Conservation (phyloP, 2,888 invertebrate species). For the Drosophila colorata region DNA sequence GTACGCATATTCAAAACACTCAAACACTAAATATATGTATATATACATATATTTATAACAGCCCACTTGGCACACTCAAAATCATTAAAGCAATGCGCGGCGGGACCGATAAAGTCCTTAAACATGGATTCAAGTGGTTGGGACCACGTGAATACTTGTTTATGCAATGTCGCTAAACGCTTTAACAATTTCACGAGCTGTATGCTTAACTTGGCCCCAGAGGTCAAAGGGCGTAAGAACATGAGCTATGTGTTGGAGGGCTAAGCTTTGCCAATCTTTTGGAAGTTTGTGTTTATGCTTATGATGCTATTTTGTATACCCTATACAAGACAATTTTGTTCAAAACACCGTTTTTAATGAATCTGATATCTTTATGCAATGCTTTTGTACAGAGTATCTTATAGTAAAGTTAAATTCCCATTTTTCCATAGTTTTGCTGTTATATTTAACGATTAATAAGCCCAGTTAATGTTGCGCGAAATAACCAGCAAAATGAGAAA, state of each 20-base stretch:
- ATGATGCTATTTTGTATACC: neutral
- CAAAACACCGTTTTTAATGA: neutral
- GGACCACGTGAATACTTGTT: constrained; percentile 19
- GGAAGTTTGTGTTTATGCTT: constrained; percentile 1
- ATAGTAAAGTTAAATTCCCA: neutral
- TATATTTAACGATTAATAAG: constrained; percentile 72
- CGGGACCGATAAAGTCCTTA: constrained; percentile 74
- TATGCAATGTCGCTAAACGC: constrained; percentile 53
- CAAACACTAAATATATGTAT: constrained; percentile 36
- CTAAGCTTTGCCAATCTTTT: constrained; percentile 6
- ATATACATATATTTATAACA: constrained; percentile 66
- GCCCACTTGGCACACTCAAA: constrained; percentile 75
- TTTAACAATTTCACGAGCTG: constrained; percentile 63
- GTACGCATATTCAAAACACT: constrained; percentile 62
- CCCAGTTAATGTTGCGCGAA: constrained; percentile 77
- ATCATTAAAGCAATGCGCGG: constrained; percentile 69
- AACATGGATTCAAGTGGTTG: constrained; percentile 47
- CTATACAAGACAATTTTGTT: neutral
- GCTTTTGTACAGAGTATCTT: neutral
- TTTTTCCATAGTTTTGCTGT: neutral
- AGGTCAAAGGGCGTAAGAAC: constrained; percentile 25
- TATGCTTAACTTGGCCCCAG: constrained; percentile 26
- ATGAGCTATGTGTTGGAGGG: constrained; percentile 14
- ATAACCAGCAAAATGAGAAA: constrained; percentile 75
- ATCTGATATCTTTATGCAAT: too few species aligned